Percentiles rank a stretch among this genome's conserved stretches.
These are phyloP conservation scores for Calypte anna DNA, from an alignment of 2,113 vertebrate genomes.

Conservation along the genomic window DNA sequence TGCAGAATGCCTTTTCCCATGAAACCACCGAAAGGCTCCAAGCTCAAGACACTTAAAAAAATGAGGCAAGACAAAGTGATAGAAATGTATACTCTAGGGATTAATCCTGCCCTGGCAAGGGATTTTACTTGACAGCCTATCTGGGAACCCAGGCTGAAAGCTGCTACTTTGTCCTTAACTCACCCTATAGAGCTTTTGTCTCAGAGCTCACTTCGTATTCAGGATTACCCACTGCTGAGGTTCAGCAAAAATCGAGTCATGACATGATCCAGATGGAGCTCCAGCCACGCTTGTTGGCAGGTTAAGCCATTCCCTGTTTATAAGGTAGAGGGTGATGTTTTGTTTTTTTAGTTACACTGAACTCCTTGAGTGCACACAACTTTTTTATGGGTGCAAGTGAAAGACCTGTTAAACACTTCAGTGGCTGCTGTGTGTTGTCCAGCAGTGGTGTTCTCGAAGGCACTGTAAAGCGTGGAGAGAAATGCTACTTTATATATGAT, in stretches of 20 bases:
- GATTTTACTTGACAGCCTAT: conserved; percentile 28
- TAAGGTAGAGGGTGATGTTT: not conserved
- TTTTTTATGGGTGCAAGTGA: not conserved
- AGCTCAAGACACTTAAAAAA: not conserved
- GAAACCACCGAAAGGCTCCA: not conserved
- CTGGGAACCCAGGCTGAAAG: conserved; percentile 17
- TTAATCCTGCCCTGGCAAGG: conserved; percentile 17
- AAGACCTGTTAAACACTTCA: conserved; percentile 5
- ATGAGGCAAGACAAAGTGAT: not conserved
- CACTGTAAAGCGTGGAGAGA: not conserved
- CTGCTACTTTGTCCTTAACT: conserved; percentile 46
- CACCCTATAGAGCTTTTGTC: conserved; percentile 54
- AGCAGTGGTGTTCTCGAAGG: not conserved
- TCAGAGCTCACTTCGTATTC: not conserved
- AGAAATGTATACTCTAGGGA: not conserved
- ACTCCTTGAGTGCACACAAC: not conserved
- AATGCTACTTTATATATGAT: not conserved
- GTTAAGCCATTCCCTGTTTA: conserved; percentile 27
- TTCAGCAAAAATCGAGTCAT: not conserved
- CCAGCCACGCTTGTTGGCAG: not conserved
- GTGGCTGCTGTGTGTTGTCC: not conserved
- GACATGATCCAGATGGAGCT: not conserved
- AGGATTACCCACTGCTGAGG: conserved; percentile 4
- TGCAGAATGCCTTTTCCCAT: not conserved
- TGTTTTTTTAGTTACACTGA: not conserved